phyloP scores from a whole-genome alignment of 2,797 vertebrate species.

The Perdix hodgsoniae region DNA sequence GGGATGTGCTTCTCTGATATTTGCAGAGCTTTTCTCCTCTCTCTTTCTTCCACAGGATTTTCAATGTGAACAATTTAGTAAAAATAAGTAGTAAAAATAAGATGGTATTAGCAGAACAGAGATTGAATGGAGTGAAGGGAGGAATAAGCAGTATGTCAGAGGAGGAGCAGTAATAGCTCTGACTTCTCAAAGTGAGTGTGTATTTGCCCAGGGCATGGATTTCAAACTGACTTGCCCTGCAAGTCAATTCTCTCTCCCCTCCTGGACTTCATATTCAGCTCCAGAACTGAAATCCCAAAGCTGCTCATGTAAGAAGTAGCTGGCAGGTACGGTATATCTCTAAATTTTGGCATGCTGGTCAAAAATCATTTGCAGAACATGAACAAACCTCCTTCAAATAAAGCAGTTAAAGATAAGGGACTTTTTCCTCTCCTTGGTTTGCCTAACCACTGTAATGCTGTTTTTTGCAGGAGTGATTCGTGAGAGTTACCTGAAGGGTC shows the following conservation, averaged over 20 bases:
- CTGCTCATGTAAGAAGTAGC: not conserved
- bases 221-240: not conserved
- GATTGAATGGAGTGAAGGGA: not conserved
- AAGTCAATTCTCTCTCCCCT: not conserved
- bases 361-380: conserved; percentile 19
- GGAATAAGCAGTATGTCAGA: not conserved
- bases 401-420: not conserved
- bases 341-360: not conserved
- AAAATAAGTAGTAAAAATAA: not conserved
- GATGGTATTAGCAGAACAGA: not conserved
- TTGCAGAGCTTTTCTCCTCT: not conserved
- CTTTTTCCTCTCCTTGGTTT: not conserved
- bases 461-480: conserved; percentile 96
- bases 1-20: not conserved
- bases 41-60: conserved; percentile 7
- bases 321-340: not conserved
- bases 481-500: conserved; percentile 97
- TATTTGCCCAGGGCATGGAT: not conserved
- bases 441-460: conserved; percentile 63
- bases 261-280: not conserved
- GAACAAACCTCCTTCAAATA: not conserved
- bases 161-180: not conserved
- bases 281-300: not conserved
- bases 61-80: not conserved
- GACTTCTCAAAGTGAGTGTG: not conserved